Base-by-base conservation (phyloP, 2,797 vertebrate species). In the Limosa lapponica region DNA sequence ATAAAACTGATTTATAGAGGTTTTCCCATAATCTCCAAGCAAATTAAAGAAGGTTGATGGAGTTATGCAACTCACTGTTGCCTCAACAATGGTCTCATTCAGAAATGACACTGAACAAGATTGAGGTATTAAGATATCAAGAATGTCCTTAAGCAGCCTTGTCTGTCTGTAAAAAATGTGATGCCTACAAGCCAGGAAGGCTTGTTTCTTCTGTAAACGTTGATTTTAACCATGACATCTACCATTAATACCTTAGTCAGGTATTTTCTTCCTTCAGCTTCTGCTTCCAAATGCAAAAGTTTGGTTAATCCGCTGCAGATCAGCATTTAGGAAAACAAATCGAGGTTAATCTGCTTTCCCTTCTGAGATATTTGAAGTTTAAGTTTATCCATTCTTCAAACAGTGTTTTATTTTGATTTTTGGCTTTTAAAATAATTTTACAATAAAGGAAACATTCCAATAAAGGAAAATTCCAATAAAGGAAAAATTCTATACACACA, bases 11-110 rank as follows among this genome's bases (percentile, higher is more conserved):
- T 97, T 97, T 96, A 96, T 96, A 91, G 95, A 96, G 94, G 91
- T 96, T 95, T 96, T 96, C 93, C 95, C 86, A 90, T 94, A 95
- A 97, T 96, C 91, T 97, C 88, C 88, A 95, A 96, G 93, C 93
- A 95, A 96, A 96, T 96, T 96, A 97, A 96, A 95, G 95, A 89
- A 91, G 95, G 96, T 95, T 96, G 96, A 95, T 96, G 94, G 94
- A 96, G 86, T 87, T 94, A 87, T 95, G 95, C 93, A 94, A 83
- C 87, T 94, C 93, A 95, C 36, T 90, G 91, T 96, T 97, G 80
- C 91, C 87, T 93, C 91, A 93, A 96, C 93, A 92, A 95, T 96
- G 87, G 91, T 94, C 82, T 92, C 91, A 87, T 97, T 97, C 91
- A 97, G 85, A 93, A 96, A 88, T 96, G 95, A 95, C 94, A 96